Evolutionary conservation across 1,140 invertebrate genomes (phyloP), one percentile per base, ranked within the genome.

Genomic region (Drosophila jambulina): DNA sequence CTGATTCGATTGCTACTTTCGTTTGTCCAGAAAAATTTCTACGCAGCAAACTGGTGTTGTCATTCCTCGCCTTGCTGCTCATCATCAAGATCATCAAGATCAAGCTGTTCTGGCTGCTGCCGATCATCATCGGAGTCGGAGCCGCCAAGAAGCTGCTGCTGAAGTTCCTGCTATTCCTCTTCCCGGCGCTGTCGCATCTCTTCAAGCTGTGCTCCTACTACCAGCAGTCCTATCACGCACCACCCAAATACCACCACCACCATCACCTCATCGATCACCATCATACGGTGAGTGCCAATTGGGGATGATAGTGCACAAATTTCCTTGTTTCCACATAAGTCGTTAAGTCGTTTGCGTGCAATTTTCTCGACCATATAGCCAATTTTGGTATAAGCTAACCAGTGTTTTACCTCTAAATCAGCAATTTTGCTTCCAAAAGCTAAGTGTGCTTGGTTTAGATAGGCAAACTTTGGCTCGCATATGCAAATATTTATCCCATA

Each of bases 161-260:
- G 6, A 97, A 97, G 82, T 93, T 97, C 34, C 90, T 97, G 21
- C 94, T 97, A 2, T 97, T 97, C 94, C 85, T 97, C 8, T 96
- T 97, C 86, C 97, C 97, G 1, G 96, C 96, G 0, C 93, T 97
- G 43, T 95, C 96, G 54, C 96, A 97, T 86, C 94, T 97, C 69
- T 97, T 97, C 93, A 97, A 97, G 88, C 93, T 97, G 2, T 97
- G 97, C 92, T 96, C 96, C 13, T 96, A 96, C 93, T 97, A 97
- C 78, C 96, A 97, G 64, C 94, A 95, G 58, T 94, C 94, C 63
- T 94, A 94, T 75, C 95, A 96, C 67, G 93, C 95, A n/a, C 96
- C 95, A n/a, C 96, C 96, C 80, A 96, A 95, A 77, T 96, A 97
- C 83, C 96, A 97, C 76, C 96, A 97, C 87, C 96, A 97, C 92